Evolutionary conservation across 2,113 vertebrate species (phyloP), one percentile per base, ranked within the genome.

Genomic region (Grantiella picta): DNA sequence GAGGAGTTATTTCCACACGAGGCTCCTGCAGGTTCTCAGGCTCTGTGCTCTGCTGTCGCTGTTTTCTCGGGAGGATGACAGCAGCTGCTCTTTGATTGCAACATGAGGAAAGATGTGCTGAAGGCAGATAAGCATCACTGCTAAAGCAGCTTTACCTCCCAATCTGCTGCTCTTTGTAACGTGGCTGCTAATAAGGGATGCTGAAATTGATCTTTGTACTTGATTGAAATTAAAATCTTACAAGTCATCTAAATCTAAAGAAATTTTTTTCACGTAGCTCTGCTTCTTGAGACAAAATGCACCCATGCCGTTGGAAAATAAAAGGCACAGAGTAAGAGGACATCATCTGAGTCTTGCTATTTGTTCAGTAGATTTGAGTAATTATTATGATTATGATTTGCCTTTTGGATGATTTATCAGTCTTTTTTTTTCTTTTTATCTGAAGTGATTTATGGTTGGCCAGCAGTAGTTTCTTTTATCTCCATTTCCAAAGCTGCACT

Each of bases 401-500:
- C 29, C 80, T 95, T 96, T 82, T 78, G 56, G 65, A 56, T 82
- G n/a, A 71, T 45, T 95, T 96, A 42, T 70, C 63, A 11, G 20
- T 33, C 4, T 52, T 15, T 53, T 24, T 15, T 12, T 28, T 21
- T 28, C 5, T 13, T 28, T 14, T 31, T 19, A 35, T 52, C 61
- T 78, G 59, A 82, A 92, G 52, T 75, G 38, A 87, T 85, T 89
- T 89, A 63, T 90, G 73, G 49, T 73, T 90, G 90, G 72, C 95
- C 56, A 94, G 89, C 71, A 84, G 92, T 90, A 91, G 59, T 83
- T 95, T 95, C 96, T 97, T 98, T 98, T 98, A 98, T 98, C 97
- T 98, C 93, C 42, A 71, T 87, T 95, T 97, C 97, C 97, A 98
- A 98, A 98, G 97, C 97, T 97, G 86, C 95, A 95, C 96, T 98